Base-by-base conservation (phyloP, 2,888 invertebrate genomes). In the Thysanoteuthis rhombus region DNA sequence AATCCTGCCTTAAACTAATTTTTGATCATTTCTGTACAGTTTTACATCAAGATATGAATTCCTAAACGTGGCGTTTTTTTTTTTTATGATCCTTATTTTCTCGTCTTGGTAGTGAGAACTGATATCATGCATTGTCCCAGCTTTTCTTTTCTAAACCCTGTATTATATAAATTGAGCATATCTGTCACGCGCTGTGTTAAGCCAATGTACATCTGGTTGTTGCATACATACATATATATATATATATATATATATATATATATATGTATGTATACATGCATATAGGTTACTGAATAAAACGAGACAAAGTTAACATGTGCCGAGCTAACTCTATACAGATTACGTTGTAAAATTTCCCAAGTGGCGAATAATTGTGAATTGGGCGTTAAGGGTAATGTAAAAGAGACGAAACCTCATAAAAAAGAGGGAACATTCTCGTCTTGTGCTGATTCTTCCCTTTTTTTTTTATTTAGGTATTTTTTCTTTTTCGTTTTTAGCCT, bases 281-380 rank as follows among this genome's bases (percentile, higher is more conserved):
- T 75, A 16, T 75, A 75, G 16, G 19, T 16, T 25, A 75, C 36
- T 75, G n/a, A n/a, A 75, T 75, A 75, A 75, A 75, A 75, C 58
- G 32, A 75, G n/a, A 36, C n/a, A 75, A n/a, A 75, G 16, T n/a
- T 75, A n/a, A 36, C n/a, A 75, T 75, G n/a, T 75, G 75, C 10
- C n/a, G n/a, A 16, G 75, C 25, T 75, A 12, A 75, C 58, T 58
- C 58, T 58, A 58, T 28, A 58, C n/a, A 75, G 6, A 75, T 75
- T 75, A n/a, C n/a, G 75, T 75, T 75, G 75, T 75, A 16, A n/a
- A 52, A n/a, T 75, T 75, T n/a, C 36, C n/a, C n/a, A n/a, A 75
- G n/a, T 75, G 75, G 75, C 75, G 75, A 75, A 75, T 75, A 75
- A 75, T 75, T 75, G 75, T 75, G 75, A 75, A 75, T 75, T 75